These are phyloP conservation scores for Dallia pectoralis DNA, from an alignment of 2,797 vertebrate genomes.

Conservation along the genomic window DNA sequence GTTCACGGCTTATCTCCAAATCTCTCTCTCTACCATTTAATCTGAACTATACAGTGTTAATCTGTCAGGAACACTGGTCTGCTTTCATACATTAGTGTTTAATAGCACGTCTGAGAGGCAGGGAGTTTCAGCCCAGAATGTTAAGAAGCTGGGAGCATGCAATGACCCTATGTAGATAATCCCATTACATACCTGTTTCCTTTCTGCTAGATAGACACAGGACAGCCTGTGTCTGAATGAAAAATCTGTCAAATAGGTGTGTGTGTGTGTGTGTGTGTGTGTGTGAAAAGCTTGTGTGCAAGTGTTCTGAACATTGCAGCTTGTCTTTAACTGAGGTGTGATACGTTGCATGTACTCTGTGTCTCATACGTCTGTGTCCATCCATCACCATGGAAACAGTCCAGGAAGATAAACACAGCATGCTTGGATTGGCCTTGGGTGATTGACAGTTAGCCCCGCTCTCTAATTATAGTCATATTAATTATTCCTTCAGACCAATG, in stretches of 20 bases:
- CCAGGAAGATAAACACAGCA: conserved; percentile 57
- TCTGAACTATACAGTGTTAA: conserved; percentile 46
- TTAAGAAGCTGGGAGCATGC: conserved; percentile 33
- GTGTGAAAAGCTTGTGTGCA: neutral
- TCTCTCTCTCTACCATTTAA: conserved; percentile 30
- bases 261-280: conserved; percentile 18
- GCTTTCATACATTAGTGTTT: conserved; percentile 41
- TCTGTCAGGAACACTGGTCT: conserved; percentile 52
- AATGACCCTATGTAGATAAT: conserved; percentile 45
- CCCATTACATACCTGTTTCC: conserved; percentile 35
- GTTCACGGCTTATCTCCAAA: conserved; percentile 34
- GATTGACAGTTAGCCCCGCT: conserved; percentile 67
- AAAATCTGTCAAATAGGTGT: conserved; percentile 20
- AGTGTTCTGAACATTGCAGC: neutral
- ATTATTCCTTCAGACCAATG: conserved; percentile 65
- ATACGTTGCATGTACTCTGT: conserved; percentile 38
- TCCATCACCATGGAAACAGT: conserved; percentile 64
- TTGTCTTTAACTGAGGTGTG: neutral
- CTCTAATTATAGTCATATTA: conserved; percentile 70
- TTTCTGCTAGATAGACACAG: conserved; percentile 16
- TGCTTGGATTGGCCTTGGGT: conserved; percentile 60
- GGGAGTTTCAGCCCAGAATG: conserved; percentile 46
- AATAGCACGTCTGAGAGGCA: conserved; percentile 29
- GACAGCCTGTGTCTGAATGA: conserved; percentile 14
- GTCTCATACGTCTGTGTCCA: conserved; percentile 20